These are phyloP conservation scores for Chaetodon trifasciatus DNA, from an alignment of 2,797 vertebrate genomes.

Conservation along the genomic window DNA sequence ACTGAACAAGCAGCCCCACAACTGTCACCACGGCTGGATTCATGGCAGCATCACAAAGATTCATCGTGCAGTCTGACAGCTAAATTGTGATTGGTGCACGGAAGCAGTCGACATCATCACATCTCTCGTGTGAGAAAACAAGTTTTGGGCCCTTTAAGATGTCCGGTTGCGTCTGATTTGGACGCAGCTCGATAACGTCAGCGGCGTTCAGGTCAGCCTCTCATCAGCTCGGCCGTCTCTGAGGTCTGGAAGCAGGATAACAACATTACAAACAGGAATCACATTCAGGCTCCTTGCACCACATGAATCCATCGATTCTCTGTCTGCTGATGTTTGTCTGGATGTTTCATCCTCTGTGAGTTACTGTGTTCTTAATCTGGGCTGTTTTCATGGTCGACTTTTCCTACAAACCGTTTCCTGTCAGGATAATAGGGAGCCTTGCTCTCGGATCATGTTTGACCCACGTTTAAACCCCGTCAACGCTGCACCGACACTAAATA, in stretches of 20 bases:
- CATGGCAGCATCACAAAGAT: not conserved
- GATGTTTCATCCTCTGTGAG: not conserved
- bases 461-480: conserved; percentile 32
- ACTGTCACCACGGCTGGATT: no score
- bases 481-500: not conserved
- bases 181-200: not conserved
- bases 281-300: conserved; percentile 9
- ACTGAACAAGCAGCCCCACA: no score
- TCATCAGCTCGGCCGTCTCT: not conserved
- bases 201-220: not conserved
- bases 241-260: conserved; percentile 48
- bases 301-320: conserved; percentile 19
- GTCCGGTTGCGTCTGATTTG: not conserved
- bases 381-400: not conserved
- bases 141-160: not conserved
- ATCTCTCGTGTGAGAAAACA: not conserved
- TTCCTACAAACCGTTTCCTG: not conserved
- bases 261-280: conserved; percentile 36
- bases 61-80: not conserved
- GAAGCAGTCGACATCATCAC: no score
- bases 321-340: not conserved
- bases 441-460: conserved; percentile 12
- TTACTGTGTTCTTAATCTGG: not conserved
- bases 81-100: no score
- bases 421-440: conserved; percentile 2